Base-by-base conservation (phyloP, 1,140 invertebrate species). In the Neuroterus valhalla region DNA sequence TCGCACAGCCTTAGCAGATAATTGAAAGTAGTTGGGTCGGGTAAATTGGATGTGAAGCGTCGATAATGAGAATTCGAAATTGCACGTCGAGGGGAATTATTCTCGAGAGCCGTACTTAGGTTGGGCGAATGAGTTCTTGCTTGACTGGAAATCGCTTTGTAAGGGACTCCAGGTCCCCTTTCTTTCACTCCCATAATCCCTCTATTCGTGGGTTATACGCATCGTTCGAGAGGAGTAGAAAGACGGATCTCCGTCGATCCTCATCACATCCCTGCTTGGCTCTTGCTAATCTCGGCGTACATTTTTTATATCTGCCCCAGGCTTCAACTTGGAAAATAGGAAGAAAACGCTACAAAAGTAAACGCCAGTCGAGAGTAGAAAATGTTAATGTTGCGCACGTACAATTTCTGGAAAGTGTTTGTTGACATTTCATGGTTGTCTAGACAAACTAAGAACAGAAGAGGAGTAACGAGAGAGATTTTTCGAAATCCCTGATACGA, bases 21-120 rank as follows among this genome's bases (percentile, higher is more conserved):
- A 62, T 26, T 62, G 55, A 26, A 62, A 62, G 55, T 26, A 62
- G 55, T 62, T 62, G 55, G 55, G 55, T 62, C 23, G 55, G 55
- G 55, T 62, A 62, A 62, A 62, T 62, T 62, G 55, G n/a, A 62
- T 62, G 55, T 62, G 55, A 62, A 62, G 55, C 55, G 26, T 62
- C 55, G 55, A 62, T 62, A 62, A 62, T 62, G 55, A 62, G 55
- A 62, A 62, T 62, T 38, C 26, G 55, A 62, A 62, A 62, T 62
- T 62, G 55, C 55, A 62, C 55, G 55, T 62, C 26, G 55, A 48
- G 26, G 14, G 55, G 26, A 62, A 38, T 62, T 38, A 62, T 62
- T 62, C 55, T 62, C 55, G 55, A 62, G 55, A 62, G 26, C 55
- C 55, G 55, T 62, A 62, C 55, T 62, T 62, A 62, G 55, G 55